These are phyloP conservation scores for Temnothorax curvispinosus DNA, from an alignment of 1,140 invertebrate species.

Conservation along the genomic window DNA sequence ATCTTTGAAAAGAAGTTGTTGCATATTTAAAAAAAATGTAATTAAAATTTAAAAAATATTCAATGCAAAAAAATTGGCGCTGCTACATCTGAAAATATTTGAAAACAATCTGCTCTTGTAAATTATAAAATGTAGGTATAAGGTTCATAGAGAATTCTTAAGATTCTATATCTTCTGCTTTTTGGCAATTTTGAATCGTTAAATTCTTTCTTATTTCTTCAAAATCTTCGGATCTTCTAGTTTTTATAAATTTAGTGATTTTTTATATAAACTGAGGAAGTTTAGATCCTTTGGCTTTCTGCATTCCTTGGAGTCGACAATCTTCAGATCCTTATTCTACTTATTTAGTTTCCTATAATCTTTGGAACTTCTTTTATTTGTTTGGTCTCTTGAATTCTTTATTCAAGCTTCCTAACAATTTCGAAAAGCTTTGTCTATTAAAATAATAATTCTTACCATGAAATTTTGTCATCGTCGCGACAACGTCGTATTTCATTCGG, in stretches of 20 bases:
- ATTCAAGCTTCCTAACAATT: background rate
- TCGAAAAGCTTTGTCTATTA: background rate
- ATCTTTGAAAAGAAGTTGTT: no score
- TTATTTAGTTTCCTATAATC: background rate
- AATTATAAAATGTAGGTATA: background rate
- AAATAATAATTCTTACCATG: background rate
- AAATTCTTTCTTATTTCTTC: background rate
- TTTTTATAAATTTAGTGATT: background rate
- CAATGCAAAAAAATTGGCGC: no score
- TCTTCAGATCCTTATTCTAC: background rate
- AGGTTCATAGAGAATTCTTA: background rate
- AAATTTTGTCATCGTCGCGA: slow-evolving; percentile 31
- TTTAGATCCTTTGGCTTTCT: background rate
- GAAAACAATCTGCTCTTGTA: background rate
- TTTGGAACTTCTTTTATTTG: background rate
- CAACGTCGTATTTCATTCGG: slow-evolving; percentile 33
- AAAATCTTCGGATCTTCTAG: background rate
- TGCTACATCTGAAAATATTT: no score
- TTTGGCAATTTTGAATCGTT: background rate
- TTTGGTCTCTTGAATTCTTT: background rate
- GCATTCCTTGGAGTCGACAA: background rate
- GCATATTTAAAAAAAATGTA: no score
- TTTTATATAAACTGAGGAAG: background rate
- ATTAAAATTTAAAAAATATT: no score
- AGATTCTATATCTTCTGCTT: background rate